phyloP scores from a whole-genome alignment of 2,113 vertebrate species.

The Malurus melanocephalus region DNA sequence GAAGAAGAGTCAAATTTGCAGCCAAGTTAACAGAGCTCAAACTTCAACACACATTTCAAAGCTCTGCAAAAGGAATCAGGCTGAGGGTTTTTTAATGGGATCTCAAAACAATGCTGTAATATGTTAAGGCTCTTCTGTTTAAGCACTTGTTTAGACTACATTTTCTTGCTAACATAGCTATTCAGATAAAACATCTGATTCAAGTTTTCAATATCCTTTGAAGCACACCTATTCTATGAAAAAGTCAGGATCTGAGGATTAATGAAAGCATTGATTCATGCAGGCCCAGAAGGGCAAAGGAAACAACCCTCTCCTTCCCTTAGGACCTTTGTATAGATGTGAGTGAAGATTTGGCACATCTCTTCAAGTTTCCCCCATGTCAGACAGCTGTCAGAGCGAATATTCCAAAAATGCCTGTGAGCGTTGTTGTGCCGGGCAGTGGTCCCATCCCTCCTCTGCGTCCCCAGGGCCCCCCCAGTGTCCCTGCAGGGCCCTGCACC shows the following conservation, averaged over 20 bases:
- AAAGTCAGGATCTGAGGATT: not conserved
- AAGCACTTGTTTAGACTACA: not conserved
- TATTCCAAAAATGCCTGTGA: not conserved
- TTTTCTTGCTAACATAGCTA: not conserved
- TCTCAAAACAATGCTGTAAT: not conserved
- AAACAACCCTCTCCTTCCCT: not conserved
- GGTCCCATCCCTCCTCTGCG: too few relatives aligned
- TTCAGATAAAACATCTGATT: not conserved
- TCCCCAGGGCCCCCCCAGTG: not conserved
- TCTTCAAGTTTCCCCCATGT: not conserved
- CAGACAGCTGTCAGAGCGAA: not conserved
- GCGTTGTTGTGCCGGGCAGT: fast-evolving
- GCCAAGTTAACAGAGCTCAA: not conserved
- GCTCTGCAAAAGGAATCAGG: not conserved
- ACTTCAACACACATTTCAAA: not conserved
- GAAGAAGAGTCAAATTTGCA: not conserved
- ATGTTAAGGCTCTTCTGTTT: not conserved
- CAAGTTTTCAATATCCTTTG: not conserved
- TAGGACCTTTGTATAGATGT: not conserved
- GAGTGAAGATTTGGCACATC: not conserved
- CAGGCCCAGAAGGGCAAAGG: not conserved
- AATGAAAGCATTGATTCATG: not conserved
- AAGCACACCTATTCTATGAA: not conserved
- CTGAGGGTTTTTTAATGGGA: not conserved
- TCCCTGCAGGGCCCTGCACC: not conserved